A percentile compares a stretch with the other conserved stretches of the same genome.
phyloP scores from a whole-genome alignment of 2,888 invertebrate species.

The Oligia fasciuncula region DNA sequence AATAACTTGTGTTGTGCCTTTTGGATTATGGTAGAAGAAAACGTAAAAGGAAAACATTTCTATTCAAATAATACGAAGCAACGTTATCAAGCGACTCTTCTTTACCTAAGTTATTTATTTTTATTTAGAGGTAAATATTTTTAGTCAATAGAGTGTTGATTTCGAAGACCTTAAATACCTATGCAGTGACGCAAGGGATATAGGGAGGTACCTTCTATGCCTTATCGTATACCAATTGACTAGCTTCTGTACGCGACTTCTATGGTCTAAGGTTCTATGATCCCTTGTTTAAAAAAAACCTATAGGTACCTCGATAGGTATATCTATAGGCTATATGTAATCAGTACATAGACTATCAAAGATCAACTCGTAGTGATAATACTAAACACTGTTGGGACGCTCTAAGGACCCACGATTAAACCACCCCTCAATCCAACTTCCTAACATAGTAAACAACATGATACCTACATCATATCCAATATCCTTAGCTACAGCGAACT shows the following conservation, averaged over 20 bases:
- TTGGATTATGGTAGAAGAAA: neutral
- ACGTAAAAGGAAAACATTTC: conserved; percentile 2
- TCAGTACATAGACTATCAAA: neutral
- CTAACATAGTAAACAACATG: conserved; percentile 16
- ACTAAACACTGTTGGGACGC: neutral
- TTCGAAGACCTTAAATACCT: no score
- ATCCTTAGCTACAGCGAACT: conserved; percentile 14
- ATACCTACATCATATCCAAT: conserved; percentile 41
- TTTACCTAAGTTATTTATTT: neutral
- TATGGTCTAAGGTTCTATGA: no score
- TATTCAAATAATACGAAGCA: conserved; percentile 4
- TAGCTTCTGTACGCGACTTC: no score
- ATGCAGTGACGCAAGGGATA: no score
- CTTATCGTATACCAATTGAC: no score
- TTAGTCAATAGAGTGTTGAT: no score
- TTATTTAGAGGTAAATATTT: neutral
- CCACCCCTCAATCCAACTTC: neutral
- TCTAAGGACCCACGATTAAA: neutral
- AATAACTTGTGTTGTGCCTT: neutral
- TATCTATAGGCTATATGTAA: neutral
- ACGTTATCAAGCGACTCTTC: neutral
- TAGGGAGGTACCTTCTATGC: no score
- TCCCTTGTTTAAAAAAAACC: neutral
- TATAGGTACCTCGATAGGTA: neutral
- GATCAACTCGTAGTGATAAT: neutral